Base-by-base conservation (phyloP, 2,113 vertebrate genomes). In the Python bivittatus region DNA sequence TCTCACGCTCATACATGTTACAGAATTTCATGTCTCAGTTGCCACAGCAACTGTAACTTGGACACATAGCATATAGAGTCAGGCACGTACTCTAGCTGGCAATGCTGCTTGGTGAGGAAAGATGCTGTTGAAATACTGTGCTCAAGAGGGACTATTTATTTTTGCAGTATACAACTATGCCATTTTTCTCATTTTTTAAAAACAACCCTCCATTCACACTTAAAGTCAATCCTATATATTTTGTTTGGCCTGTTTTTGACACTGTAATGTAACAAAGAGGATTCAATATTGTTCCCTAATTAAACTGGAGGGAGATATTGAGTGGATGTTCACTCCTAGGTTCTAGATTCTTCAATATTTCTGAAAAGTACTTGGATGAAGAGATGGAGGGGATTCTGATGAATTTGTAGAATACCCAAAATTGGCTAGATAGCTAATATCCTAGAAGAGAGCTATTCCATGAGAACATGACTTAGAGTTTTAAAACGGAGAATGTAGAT, bases 11-110 rank as follows among this genome's bases (percentile, higher is more conserved):
- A 90, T n/a, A 83, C 84, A 54, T n/a, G 88, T 79, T 48, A 58
- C 60, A 89, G 23, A 57, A 89, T 92, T 90, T 52, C 38, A 84
- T 61, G 68, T 54, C 42, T 86, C 61, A 89, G 88, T 93, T 93
- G 88, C 93, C 61, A 83, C 83, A 91, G 93, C 84, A 92, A 93
- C 88, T 83, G 84, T 90, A 90, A 92, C 58, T 92, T 92, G 84
- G 84, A 61, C 88, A 92, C 54, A 53, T 83, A 20, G 88, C n/a
- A 68, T 72, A 38, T 52, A 42, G 48, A 64, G 29, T 53, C 57
- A 83, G 54, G 61, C 83, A 61, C 11, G 42, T 79, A 83, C 17
- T 42, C 1, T 60, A 83, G 29, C 88, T 79, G 57, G 42, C 17
- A 85, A 56, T 56, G 29, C 33, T 85, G 85, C 89, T 58, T 72